Conservation (phyloP, 2,797 vertebrate genomes). For the Mus spretus region DNA sequence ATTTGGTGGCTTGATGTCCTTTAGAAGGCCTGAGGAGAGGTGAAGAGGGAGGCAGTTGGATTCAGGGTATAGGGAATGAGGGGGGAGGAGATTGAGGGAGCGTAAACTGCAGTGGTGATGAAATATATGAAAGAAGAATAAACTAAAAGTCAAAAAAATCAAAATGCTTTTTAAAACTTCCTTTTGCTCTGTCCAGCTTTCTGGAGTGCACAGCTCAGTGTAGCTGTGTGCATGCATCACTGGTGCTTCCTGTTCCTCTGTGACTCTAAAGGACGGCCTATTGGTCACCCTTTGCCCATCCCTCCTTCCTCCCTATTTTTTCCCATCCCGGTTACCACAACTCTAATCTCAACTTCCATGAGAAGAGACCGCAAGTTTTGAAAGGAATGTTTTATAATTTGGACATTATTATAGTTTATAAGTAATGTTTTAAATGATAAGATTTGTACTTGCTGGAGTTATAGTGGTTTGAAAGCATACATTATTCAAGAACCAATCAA, state of each 20-base stretch:
- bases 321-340: not conserved
- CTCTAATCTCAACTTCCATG: not conserved
- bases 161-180: not conserved
- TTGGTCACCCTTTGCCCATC: not conserved
- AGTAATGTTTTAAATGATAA: not conserved
- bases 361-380: not conserved
- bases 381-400: not conserved
- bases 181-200: not conserved
- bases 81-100: not conserved
- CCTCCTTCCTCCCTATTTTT: not conserved
- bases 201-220: not conserved
- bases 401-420: not conserved
- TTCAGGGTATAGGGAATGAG: not conserved
- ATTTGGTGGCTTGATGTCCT: not conserved
- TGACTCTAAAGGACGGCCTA: not conserved
- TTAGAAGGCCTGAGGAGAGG: not conserved
- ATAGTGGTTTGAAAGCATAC: not conserved
- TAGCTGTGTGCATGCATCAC: not conserved
- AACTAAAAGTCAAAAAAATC: not conserved
- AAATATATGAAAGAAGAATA: not conserved
- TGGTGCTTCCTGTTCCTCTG: not conserved
- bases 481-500: not conserved
- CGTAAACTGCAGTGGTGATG: not conserved
- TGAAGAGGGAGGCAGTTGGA: not conserved
- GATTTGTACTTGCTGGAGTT: constrained; percentile 11